Base-by-base conservation (phyloP, 2,888 invertebrate species). In the Drosophila robusta region DNA sequence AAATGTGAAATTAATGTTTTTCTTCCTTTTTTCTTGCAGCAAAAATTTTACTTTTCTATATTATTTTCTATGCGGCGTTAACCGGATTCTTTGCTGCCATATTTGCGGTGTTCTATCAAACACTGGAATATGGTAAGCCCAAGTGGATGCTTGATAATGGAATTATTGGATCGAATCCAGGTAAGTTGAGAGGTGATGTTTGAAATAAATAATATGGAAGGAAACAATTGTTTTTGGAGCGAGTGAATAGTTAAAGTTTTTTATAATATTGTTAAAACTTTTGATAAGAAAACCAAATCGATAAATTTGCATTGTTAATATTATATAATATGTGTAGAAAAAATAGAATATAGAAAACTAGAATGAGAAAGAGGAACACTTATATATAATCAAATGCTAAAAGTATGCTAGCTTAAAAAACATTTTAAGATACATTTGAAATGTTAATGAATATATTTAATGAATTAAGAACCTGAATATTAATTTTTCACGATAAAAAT, bases 1-100 rank as follows among this genome's bases (percentile, higher is more conserved):
- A 29, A 29, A 29, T 6, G 26, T 29, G 22, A 22, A 22, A 22
- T 22, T 22, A 22, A 8, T 29, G 16, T 32, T 14, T 41, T 45
- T 71, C 47, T 52, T 52, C 18, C 63, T 26, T 73, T 38, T 50
- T 78, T 26, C 91, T 94, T 95, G 75, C 95, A 98, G 98, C 96
- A 82, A 98, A 98, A 94, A 98, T 99, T 93, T 94, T 97, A 85
- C 93, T 98, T 80, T 99, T 99, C 94, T 99, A 99, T 94, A 93
- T 98, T 86, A 95, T 99, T 92, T 99, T 99, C 95, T 99, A 99
- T 93, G 95, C 96, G 78, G 95, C 95, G 89, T 95, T 99, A 92
- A 95, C 96, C 90, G 98, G 97, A 58, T 99, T 99, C 95, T 99
- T 99, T 93, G 95, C 97, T 76, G 97, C 97, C 75, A 95, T 98